phyloP scores from a whole-genome alignment of 2,888 invertebrate species.

The Sarcophaga caerulescens region DNA sequence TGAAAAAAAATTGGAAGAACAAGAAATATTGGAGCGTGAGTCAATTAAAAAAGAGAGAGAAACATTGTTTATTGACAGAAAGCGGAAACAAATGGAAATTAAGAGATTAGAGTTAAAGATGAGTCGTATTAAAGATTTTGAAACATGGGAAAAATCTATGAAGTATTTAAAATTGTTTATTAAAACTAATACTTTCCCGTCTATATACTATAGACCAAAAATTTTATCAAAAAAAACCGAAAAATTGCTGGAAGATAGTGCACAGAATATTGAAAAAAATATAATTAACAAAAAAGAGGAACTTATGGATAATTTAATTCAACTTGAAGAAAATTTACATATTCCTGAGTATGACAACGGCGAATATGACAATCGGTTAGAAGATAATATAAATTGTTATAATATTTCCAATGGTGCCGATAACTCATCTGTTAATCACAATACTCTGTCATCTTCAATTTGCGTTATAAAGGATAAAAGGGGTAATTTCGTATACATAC shows the following conservation, averaged over 20 bases:
- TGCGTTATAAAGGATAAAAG: slow-evolving; percentile 43
- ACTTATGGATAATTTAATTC: slow-evolving; percentile 85
- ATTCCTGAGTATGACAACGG: slow-evolving; percentile 71
- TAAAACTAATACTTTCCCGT: slow-evolving; percentile 92
- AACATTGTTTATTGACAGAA: slow-evolving; percentile 91
- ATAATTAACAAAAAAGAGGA: slow-evolving; percentile 85
- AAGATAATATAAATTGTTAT: slow-evolving; percentile 1
- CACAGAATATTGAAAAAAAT: slow-evolving; percentile 85
- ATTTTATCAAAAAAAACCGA: slow-evolving; percentile 87
- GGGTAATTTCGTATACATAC: slow-evolving; percentile 16
- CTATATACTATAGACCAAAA: slow-evolving; percentile 93
- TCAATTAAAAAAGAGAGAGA: slow-evolving; percentile 91
- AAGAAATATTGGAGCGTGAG: slow-evolving; percentile 92
- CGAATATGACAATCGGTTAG: slow-evolving; percentile 40
- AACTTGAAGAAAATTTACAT: slow-evolving; percentile 82
- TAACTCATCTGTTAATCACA: neutral
- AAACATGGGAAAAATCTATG: slow-evolving; percentile 92
- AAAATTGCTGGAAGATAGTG: slow-evolving; percentile 85
- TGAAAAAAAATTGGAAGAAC: slow-evolving; percentile 96
- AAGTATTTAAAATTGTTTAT: slow-evolving; percentile 91
- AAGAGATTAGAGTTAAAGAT: slow-evolving; percentile 94
- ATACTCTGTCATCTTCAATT: slow-evolving; percentile 45
- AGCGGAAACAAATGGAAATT: slow-evolving; percentile 93
- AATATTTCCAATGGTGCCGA: neutral
- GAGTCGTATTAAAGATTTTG: slow-evolving; percentile 92